phyloP scores from a whole-genome alignment of 2,888 invertebrate genomes.

The Auanema freiburgensis region DNA sequence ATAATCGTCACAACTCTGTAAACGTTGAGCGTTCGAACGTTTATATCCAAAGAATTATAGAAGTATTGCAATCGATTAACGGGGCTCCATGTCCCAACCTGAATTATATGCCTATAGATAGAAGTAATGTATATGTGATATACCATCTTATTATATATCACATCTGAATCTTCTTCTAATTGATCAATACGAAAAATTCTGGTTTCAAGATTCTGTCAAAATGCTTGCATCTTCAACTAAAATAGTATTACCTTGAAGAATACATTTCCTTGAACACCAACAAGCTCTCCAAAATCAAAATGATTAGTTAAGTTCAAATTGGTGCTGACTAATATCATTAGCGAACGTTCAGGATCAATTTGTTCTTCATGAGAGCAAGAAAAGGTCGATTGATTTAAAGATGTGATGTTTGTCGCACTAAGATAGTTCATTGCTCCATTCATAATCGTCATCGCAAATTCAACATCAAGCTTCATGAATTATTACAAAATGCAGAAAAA shows the following conservation, averaged over 20 bases:
- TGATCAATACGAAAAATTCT: constrained; percentile 54
- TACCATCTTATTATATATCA: constrained; percentile 54
- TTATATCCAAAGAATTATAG: constrained; percentile 53
- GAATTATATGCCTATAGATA: not conserved
- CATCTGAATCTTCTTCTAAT: constrained; percentile 42
- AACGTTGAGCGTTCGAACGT: constrained; percentile 49
- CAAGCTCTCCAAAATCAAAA: no score
- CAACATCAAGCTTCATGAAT: constrained; percentile 38
- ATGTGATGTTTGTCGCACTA: not conserved
- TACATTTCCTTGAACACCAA: no score
- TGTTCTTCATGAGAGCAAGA: not conserved
- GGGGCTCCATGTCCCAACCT: constrained; percentile 61
- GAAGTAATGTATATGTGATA: not conserved
- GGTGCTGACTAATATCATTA: not conserved
- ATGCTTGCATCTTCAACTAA: not conserved
- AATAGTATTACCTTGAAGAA: not conserved
- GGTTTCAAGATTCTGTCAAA: constrained; percentile 43
- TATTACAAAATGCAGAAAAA: constrained; percentile 8
- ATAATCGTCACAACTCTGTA: constrained; percentile 58
- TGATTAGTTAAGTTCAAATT: not conserved
- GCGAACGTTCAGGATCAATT: not conserved
- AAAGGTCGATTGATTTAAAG: not conserved
- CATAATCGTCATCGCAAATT: constrained; percentile 46
- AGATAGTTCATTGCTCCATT: constrained; percentile 24
- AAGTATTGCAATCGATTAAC: constrained; percentile 42